Conservation (phyloP, 2,113 vertebrate species). For the Proterorhinus semilunaris region DNA sequence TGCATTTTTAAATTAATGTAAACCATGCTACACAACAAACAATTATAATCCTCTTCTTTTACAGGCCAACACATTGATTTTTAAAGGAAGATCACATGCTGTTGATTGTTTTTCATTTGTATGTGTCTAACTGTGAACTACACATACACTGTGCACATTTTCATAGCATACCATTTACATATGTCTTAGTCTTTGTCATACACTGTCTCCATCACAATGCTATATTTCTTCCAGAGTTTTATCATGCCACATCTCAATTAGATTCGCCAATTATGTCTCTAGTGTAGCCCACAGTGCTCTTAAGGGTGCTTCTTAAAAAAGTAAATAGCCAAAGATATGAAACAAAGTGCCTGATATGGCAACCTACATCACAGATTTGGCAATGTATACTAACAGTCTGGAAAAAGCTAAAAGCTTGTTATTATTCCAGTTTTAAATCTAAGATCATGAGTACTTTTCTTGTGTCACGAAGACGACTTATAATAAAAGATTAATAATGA, state of each 20-base stretch:
- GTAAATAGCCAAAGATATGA: constrained; percentile 69
- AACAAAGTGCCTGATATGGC: constrained; percentile 73
- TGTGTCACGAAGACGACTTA: not conserved
- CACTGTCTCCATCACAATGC: constrained; percentile 19
- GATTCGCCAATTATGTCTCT: constrained; percentile 51
- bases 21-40: not conserved
- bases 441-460: not conserved
- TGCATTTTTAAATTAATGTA: not conserved
- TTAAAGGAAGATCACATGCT: constrained; percentile 46
- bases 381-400: constrained; percentile 16
- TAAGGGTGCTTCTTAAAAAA: constrained; percentile 52
- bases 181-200: constrained; percentile 7
- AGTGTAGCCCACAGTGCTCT: constrained; percentile 64
- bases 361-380: constrained; percentile 35
- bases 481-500: not conserved
- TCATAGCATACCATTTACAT: constrained; percentile 13
- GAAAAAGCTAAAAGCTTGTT: constrained; percentile 7
- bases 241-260: constrained; percentile 25
- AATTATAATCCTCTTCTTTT: constrained; percentile 20
- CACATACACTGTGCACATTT: constrained; percentile 31
- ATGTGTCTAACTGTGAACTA: constrained; percentile 56
- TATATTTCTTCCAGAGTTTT: constrained; percentile 24
- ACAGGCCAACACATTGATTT: constrained; percentile 23
- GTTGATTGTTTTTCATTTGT: constrained; percentile 57
- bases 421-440: constrained; percentile 10